Percentiles rank a stretch among this genome's conserved stretches.
Evolutionary conservation across 2,888 invertebrate genomes (phyloP).

Genomic region (Spilosoma lubricipeda): DNA sequence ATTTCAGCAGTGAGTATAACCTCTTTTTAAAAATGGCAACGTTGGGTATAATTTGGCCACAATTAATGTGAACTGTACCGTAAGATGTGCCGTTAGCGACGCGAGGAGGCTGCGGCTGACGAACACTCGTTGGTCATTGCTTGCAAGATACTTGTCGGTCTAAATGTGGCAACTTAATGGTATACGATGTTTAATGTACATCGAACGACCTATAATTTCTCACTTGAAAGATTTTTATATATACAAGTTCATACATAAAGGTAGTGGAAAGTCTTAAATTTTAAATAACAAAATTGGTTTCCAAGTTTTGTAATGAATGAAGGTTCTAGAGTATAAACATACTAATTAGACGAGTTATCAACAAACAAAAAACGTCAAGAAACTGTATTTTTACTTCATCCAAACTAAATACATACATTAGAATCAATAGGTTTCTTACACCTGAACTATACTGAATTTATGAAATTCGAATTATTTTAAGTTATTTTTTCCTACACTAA

Average conservation of each 20-base stretch:
- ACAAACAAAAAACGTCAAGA: neutral
- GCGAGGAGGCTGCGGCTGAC: conserved; percentile 49
- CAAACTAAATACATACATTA: neutral
- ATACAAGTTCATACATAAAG: neutral
- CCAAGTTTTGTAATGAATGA: neutral
- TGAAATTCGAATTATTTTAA: neutral
- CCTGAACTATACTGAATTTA: neutral
- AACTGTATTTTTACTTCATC: neutral
- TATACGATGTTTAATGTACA: conserved; percentile 11
- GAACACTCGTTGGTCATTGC: conserved; percentile 12
- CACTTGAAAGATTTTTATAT: neutral
- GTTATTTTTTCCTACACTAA: neutral
- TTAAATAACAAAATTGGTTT: neutral
- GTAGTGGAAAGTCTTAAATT: neutral
- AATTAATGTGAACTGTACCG: conserved; percentile 59
- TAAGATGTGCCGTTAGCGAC: conserved; percentile 55
- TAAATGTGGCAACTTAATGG: conserved; percentile 16
- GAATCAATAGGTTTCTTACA: neutral
- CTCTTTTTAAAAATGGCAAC: conserved; percentile 14
- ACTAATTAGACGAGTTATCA: neutral
- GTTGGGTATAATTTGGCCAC: conserved; percentile 53
- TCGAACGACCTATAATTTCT: neutral
- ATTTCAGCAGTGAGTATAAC: neutral
- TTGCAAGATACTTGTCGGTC: conserved; percentile 2
- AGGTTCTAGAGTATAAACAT: neutral